Evolutionary conservation across 2,797 vertebrate genomes (phyloP), one percentile per base, ranked within the genome.

Genomic region (Helarctos malayanus): DNA sequence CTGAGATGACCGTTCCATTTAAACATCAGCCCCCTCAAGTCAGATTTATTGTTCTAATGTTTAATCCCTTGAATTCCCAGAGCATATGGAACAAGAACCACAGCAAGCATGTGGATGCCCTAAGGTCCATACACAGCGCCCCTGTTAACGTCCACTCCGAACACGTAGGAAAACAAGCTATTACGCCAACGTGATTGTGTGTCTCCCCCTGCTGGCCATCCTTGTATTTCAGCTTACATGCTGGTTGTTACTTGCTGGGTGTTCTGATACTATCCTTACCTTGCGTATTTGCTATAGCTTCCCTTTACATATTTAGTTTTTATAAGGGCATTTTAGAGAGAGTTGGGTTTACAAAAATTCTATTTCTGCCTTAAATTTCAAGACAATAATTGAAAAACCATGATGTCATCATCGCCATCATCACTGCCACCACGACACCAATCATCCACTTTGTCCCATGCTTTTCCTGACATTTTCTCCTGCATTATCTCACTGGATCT

Each of bases 101-200:
- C 32, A 25, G 7, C n/a, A 52, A 68, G 7, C n/a, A 13, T 1
- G 1, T 7, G 61, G 27, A 25, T 27, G 25, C 38, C 38, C 0
- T 0, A 12, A 2, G 0, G 0, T 21, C 69, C 41, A 9, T 21
- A 4, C 12, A 18, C 52, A 9, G 0, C 1, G 16, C 13, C 19
- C 16, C 6, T 15, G 16, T 56, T 21, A 23, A 8, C 41, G 5
- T 57, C 68, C 14, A 4, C 1, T 3, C 61, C 16, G 18, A 4
- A 19, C 1, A 13, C n/a, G 27, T 4, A 9, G n/a, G 6, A n/a
- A n/a, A 6, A 78, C 32, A 35, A 35, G 73, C 85, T 47, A 0
- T 14, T 27, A 21, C 2, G 16, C 41, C 38, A 18, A 3, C 1
- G 9, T 75, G 56, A 18, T 14, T 32, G 19, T 38, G 73, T 80